These are phyloP conservation scores for Podarcis lilfordi DNA, from an alignment of 2,797 vertebrate genomes.

Conservation along the genomic window DNA sequence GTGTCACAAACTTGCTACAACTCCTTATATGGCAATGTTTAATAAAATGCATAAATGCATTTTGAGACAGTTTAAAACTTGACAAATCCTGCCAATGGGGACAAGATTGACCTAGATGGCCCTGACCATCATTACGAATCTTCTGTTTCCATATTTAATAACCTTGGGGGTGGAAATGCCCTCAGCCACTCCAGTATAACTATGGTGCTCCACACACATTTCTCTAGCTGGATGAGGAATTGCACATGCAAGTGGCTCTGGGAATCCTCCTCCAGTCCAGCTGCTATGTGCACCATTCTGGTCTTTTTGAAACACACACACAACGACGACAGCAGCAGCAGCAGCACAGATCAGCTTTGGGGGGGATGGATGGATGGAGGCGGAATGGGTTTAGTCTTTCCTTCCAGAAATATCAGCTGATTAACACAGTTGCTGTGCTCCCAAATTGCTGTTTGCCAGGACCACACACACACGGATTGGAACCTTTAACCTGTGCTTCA, in stretches of 20 bases:
- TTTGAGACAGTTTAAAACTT: neutral
- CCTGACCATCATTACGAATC: neutral
- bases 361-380: no score
- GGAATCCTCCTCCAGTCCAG: neutral
- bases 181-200: neutral
- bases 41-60: neutral
- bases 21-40: neutral
- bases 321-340: neutral
- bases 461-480: neutral
- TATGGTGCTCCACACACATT: neutral
- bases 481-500: neutral
- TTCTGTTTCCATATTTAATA: neutral
- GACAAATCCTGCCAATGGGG: neutral
- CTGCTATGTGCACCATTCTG: neutral
- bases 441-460: neutral
- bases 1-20: neutral
- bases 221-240: neutral
- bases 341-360: neutral
- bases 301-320: neutral
- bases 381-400: neutral
- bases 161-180: neutral
- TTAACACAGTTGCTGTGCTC: neutral
- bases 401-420: neutral
- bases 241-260: neutral
- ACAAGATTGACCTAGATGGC: neutral